Evolutionary conservation across 2,113 vertebrate species (phyloP).

Genomic region (Psettodes erumei): DNA sequence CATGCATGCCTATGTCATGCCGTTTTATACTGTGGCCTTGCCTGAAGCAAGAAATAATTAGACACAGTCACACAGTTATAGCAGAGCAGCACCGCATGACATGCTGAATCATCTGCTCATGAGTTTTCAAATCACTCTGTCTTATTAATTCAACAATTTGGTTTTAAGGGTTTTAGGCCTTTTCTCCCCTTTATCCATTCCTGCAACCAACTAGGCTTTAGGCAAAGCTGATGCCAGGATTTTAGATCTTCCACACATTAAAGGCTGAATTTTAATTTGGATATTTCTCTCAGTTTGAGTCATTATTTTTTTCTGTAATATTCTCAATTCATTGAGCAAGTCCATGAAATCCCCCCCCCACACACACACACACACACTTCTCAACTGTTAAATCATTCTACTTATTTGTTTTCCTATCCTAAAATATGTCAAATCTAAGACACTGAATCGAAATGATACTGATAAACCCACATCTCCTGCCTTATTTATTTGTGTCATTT

Average conservation of each 20-base stretch:
- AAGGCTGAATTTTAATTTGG: not conserved
- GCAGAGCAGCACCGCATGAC: conserved; percentile 2
- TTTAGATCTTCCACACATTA: not conserved
- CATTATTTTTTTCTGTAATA: not conserved
- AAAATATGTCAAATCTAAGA: too few relatives aligned
- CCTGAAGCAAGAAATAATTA: conserved; percentile 51
- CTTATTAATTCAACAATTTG: not conserved
- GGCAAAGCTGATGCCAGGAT: not conserved
- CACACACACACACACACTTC: too few relatives aligned
- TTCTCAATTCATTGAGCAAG: too few relatives aligned
- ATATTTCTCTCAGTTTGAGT: not conserved
- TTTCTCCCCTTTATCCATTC: not conserved
- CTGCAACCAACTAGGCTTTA: not conserved
- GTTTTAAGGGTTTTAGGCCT: not conserved
- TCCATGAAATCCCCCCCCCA: too few relatives aligned
- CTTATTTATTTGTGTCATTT: too few relatives aligned
- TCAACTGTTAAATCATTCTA: too few relatives aligned
- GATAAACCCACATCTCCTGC: too few relatives aligned
- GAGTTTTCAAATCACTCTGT: not conserved
- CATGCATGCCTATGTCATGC: not conserved
- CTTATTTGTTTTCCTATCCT: too few relatives aligned
- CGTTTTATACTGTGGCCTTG: conserved; percentile 19
- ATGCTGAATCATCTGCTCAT: conserved; percentile 12
- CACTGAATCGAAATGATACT: too few relatives aligned
- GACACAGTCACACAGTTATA: conserved; percentile 25